These are phyloP conservation scores for Drosophila ficusphila DNA, from an alignment of 1,140 invertebrate species.

Conservation along the genomic window DNA sequence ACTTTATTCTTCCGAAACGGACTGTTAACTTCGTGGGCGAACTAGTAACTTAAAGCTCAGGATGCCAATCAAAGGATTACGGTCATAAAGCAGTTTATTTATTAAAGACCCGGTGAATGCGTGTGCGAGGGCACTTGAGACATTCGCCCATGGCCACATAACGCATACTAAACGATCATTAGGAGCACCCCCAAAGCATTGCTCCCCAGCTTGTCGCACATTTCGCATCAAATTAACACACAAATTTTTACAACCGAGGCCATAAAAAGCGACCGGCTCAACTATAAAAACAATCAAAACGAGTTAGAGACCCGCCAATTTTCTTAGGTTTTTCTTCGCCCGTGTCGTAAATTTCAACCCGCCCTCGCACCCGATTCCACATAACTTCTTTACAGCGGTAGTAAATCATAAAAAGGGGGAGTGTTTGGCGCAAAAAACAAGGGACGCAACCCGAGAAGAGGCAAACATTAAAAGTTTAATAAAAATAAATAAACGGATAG, in stretches of 20 bases:
- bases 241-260: slow-evolving; percentile 71
- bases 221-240: slow-evolving; percentile 80
- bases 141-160: slow-evolving; percentile 38
- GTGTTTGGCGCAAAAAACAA: neutral
- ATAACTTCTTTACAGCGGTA: slow-evolving; percentile 66
- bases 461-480: slow-evolving; percentile 74
- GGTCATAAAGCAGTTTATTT: slow-evolving; percentile 40
- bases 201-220: slow-evolving; percentile 57
- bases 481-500: slow-evolving; percentile 71
- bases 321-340: slow-evolving; percentile 42
- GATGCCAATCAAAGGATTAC: slow-evolving; percentile 36
- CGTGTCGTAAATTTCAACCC: slow-evolving; percentile 65
- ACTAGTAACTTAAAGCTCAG: neutral
- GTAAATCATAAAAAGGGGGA: slow-evolving; percentile 66
- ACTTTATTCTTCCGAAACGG: slow-evolving; percentile 26
- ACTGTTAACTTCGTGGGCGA: slow-evolving; percentile 5
- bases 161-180: slow-evolving; percentile 70
- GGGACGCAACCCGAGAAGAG: slow-evolving; percentile 11
- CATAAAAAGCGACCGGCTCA: slow-evolving; percentile 63
- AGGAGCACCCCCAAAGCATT: slow-evolving; percentile 16
- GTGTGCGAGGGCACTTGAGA: slow-evolving; percentile 43
- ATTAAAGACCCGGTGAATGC: slow-evolving; percentile 19
- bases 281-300: slow-evolving; percentile 81
- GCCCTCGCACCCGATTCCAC: slow-evolving; percentile 25
- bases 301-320: slow-evolving; percentile 71